Percentiles rank a stretch among this genome's conserved stretches.
Evolutionary conservation across 35 echinoderm and acorn worm genomes (phyloP).

Genomic region (Anneissia japonica): DNA sequence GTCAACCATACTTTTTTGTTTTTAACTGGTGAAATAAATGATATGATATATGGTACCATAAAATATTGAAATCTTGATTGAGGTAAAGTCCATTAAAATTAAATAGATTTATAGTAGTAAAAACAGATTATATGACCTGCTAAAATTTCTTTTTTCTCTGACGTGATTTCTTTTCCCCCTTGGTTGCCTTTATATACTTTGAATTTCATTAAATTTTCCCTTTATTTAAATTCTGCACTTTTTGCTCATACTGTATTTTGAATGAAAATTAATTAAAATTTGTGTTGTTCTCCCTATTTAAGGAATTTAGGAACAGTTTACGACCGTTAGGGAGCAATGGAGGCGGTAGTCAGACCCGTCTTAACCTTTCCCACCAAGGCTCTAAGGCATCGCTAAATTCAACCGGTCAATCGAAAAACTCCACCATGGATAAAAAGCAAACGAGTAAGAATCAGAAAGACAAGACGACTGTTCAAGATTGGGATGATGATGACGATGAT

Average conservation of each 20-base stretch:
- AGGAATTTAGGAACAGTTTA: conserved; percentile 94
- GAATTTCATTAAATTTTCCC: background rate
- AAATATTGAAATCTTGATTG: too few species aligned
- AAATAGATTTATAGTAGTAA: too few species aligned
- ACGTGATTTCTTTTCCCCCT: background rate
- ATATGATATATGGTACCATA: too few species aligned
- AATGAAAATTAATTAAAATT: background rate
- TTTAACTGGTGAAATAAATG: too few species aligned
- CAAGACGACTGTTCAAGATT: conserved; percentile 18
- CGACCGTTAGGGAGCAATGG: conserved; percentile 53
- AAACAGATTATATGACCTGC: background rate
- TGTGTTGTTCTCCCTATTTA: background rate
- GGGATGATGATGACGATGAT: conserved; percentile 51
- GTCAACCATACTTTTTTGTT: too few species aligned
- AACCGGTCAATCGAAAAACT: conserved; percentile 40
- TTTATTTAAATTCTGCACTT: background rate
- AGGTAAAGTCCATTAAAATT: too few species aligned
- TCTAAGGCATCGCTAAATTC: conserved; percentile 92
- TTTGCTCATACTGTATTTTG: background rate
- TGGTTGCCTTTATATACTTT: background rate
- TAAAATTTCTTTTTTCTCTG: background rate
- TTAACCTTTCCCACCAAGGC: conserved; percentile 45
- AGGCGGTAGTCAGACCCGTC: conserved; percentile 18
- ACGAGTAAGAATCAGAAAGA: conserved; percentile 6
- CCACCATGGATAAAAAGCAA: conserved; percentile 17